These are phyloP conservation scores for Sebastes diaconus DNA, from an alignment of 2,797 vertebrate genomes.

Conservation along the genomic window DNA sequence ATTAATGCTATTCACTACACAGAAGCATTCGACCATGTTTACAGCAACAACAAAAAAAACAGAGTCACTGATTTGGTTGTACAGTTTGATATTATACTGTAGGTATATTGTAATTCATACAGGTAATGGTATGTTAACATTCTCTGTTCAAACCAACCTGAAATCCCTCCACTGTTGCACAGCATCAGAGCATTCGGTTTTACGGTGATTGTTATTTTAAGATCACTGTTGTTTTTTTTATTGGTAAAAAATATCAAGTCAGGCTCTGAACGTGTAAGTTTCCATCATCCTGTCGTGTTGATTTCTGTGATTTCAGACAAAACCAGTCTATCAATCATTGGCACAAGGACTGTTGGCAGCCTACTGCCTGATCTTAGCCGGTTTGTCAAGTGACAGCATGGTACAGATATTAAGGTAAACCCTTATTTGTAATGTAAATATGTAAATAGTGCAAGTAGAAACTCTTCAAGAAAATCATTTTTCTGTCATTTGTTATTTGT, in stretches of 20 bases:
- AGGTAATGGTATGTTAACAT: not conserved
- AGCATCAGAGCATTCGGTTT: not conserved
- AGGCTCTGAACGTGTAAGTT: not conserved
- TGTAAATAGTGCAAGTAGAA: constrained; percentile 23
- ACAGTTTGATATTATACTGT: not conserved
- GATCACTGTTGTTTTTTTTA: not conserved
- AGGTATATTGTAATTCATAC: not conserved
- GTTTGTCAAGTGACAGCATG: not conserved
- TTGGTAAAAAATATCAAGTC: not conserved
- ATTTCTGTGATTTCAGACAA: not conserved
- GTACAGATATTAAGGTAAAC: not conserved
- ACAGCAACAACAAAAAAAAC: not conserved
- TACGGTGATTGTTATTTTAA: not conserved
- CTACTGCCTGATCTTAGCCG: not conserved
- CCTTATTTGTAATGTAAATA: constrained; percentile 37
- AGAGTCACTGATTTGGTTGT: not conserved
- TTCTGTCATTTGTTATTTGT: not conserved
- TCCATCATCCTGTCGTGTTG: too few species aligned
- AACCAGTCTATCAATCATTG: not conserved
- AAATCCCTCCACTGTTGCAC: not conserved
- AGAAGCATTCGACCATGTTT: constrained; percentile 2
- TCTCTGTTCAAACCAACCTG: not conserved
- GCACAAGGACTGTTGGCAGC: not conserved
- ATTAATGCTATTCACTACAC: not conserved
- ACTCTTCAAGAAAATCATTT: not conserved